Evolutionary conservation across 2,113 vertebrate species (phyloP).

Genomic region (Merops nubicus): DNA sequence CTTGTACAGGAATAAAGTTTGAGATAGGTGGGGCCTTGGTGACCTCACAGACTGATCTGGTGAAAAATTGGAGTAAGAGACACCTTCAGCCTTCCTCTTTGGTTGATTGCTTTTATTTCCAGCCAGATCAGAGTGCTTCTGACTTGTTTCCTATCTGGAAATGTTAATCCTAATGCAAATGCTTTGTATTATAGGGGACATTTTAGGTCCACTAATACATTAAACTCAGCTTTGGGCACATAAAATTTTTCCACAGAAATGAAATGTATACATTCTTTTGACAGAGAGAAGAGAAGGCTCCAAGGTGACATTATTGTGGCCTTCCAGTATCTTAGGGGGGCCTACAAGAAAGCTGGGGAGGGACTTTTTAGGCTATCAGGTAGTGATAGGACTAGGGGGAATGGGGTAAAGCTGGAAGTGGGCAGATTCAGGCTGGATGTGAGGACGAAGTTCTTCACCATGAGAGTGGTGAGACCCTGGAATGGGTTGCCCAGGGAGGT

Average conservation of each 20-base stretch:
- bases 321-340: no score
- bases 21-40: neutral
- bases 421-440: no score
- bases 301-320: no score
- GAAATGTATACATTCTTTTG: neutral
- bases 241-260: neutral
- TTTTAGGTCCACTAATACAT: neutral
- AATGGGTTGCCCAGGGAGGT: no score
- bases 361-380: no score
- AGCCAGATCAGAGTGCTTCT: neutral
- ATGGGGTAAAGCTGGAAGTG: no score
- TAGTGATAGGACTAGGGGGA: no score
- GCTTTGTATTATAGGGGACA: neutral
- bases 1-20: neutral
- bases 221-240: neutral
- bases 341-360: no score
- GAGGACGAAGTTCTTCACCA: no score
- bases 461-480: no score
- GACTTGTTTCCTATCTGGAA: neutral
- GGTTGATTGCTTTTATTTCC: neutral
- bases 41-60: neutral
- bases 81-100: neutral
- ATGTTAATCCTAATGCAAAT: neutral
- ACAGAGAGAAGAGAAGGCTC: no score
- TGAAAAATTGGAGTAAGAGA: neutral